A percentile compares a stretch with the other conserved stretches of the same genome.
phyloP scores from a whole-genome alignment of 37 sponge, comb jelly and placozoan species.

The Spongilla lacustris region DNA sequence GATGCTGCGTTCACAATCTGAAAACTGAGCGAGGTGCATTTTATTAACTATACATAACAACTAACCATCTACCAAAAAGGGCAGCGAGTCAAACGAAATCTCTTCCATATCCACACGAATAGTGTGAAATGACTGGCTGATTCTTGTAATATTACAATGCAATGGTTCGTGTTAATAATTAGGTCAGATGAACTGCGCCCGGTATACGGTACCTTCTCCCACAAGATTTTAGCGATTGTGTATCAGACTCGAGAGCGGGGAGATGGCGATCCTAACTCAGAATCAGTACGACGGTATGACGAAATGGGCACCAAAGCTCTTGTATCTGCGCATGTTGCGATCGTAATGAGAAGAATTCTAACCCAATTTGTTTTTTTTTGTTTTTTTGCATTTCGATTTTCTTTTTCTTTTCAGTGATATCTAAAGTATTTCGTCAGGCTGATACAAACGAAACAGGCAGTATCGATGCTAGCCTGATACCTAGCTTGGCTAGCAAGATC shows the following conservation, averaged over 20 bases:
- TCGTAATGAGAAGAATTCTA: neutral
- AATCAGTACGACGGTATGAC: slow-evolving; percentile 78
- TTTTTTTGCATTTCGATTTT: too few species aligned
- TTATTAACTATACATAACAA: neutral
- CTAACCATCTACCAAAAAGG: slow-evolving; percentile 15
- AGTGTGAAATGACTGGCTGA: neutral
- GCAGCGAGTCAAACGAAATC: slow-evolving; percentile 23
- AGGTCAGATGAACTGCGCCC: neutral
- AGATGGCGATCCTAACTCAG: slow-evolving; percentile 78
- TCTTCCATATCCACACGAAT: neutral
- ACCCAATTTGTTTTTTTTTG: neutral
- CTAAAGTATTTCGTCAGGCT: slow-evolving; percentile 89
- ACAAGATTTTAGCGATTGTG: neutral
- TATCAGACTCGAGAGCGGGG: neutral
- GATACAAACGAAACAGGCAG: slow-evolving; percentile 88
- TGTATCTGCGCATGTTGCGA: neutral
- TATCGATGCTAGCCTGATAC: slow-evolving; percentile 69
- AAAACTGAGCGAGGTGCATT: slow-evolving; percentile 20
- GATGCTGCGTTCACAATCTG: slow-evolving; percentile 15
- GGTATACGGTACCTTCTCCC: neutral
- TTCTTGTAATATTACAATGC: neutral
- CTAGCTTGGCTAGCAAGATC: slow-evolving; percentile 69
- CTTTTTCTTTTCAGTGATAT: slow-evolving; percentile 63
- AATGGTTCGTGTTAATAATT: neutral
- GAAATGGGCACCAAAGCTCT: neutral